These are phyloP conservation scores for Drosophila fulvimacula DNA, from an alignment of 2,888 invertebrate species.

Conservation along the genomic window DNA sequence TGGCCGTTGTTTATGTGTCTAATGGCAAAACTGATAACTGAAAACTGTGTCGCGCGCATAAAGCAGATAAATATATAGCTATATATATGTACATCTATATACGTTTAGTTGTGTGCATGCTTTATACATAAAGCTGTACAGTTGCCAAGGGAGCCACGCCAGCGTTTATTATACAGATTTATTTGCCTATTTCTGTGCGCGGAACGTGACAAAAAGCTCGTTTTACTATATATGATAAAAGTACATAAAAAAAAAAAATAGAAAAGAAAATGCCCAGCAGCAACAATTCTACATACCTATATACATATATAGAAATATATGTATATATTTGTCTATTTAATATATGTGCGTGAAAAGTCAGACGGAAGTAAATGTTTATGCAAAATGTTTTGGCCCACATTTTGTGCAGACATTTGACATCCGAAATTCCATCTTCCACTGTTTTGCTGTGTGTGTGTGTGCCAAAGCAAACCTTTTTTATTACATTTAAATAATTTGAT, in stretches of 20 bases:
- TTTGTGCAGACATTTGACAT: slow-evolving; percentile 60
- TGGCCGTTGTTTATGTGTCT: slow-evolving; percentile 22
- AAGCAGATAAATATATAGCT: slow-evolving; percentile 14
- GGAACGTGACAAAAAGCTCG: slow-evolving; percentile 75
- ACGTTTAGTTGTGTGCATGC: too few relatives aligned
- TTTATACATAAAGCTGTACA: background rate
- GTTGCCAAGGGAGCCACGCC: slow-evolving; percentile 40
- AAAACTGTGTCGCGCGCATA: slow-evolving; percentile 49
- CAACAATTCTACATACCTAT: slow-evolving; percentile 20
- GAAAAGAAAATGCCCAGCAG: slow-evolving; percentile 33
- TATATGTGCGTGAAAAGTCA: slow-evolving; percentile 19
- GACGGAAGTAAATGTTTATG: slow-evolving; percentile 55
- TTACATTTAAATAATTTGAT: slow-evolving; percentile 79
- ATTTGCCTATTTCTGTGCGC: slow-evolving; percentile 77
- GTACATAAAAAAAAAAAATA: slow-evolving; percentile 2
- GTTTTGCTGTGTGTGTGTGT: slow-evolving; percentile 11
- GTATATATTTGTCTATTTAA: background rate
- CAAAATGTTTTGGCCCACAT: slow-evolving; percentile 63
- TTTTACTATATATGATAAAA: slow-evolving; percentile 53
- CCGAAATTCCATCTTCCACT: slow-evolving; percentile 14
- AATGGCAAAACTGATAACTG: slow-evolving; percentile 54
- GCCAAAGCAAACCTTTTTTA: slow-evolving; percentile 70
- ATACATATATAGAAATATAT: background rate
- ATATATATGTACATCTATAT: slow-evolving; percentile 7
- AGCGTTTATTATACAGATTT: slow-evolving; percentile 71